Base-by-base conservation (phyloP, 2,113 vertebrate species). In the Turdus rufiventris region DNA sequence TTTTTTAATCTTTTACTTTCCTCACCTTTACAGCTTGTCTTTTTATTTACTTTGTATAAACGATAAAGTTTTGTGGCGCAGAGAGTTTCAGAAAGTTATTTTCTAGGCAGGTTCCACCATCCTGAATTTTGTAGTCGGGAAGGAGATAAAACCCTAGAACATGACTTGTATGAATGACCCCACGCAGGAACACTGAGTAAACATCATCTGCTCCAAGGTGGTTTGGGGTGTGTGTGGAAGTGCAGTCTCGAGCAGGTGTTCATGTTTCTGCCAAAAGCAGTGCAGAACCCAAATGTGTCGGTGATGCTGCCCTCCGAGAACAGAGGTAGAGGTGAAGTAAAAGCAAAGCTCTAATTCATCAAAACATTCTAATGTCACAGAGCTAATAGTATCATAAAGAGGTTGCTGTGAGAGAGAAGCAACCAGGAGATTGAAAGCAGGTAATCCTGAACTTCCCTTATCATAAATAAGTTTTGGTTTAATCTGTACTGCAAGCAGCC, bases 351-450 rank as follows among this genome's bases (percentile, higher is more conserved):
- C 42, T 79, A 88, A 84, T 82, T 95, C 34, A 91, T 91, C 79
- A 91, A 84, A 95, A 91, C 79, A 68, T 85, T 96, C 77, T 86
- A 92, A 61, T 94, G 89, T 62, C 58, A 67, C 47, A 82, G 86
- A 79, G 29, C 38, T 42, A 87, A 92, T 91, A 79, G 34, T 31
- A 56, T 66, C 72, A 38, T 68, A 25, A 85, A 90, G 79, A 29
- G n/a, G 33, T 42, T 88, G 72, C 65, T 78, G 45, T n/a, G 47
- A 83, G 53, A 71, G 68, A 67, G 40, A 7, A 54, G 40, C n/a
- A 82, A 75, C 12, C 14, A 61, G 14, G 70, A 87, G 71, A 84
- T 6, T 19, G 34, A 65, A 85, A 43, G 38, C 31, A 71, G 51
- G 34, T 72, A 90, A 77, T 80, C 58, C 79, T 33, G 61, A 72